Base-by-base conservation (phyloP, 2,113 vertebrate genomes). In the Notiomystis cincta region DNA sequence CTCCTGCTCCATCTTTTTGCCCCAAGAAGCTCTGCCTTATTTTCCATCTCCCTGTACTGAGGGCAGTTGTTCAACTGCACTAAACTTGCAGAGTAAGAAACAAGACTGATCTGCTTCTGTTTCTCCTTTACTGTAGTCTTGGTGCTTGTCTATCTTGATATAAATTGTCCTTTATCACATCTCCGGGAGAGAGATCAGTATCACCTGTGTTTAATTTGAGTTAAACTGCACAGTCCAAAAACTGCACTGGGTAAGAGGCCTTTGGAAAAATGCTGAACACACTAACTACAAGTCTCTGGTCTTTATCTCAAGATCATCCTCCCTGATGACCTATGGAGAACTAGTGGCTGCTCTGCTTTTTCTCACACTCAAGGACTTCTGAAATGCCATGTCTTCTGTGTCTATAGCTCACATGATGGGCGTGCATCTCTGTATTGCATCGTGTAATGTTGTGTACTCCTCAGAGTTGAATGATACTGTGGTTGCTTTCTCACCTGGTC, bases 371-470 rank as follows among this genome's bases (percentile, higher is more conserved):
- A 40, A 57, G 37, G 20, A 45, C 40, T 91, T 91, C 54, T 50
- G 28, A 81, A 87, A 64, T 81, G 25, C 37, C 20, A 0, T 25
- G 27, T 51, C 15, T 66, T 77, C 35, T 73, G 64, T 62, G 56
- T 54, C 23, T 81, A 25, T 58, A 70, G 30, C 16, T 89, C 51
- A 19, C 65, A 40, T 30, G 19, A 48, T 48, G 12, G 11, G 10
- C 48, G 28, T 77, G 31, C 18, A 24, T 42, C 48, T 78, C n/a
- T 40, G 13, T 56, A 30, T 50, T 10, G 0, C 70, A 11, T 73
- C 2, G 0, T 12, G 30, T 66, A 65, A 48, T 2, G 0, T 37
- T 51, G 28, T 14, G 51, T 73, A 28, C 38, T 81, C 40, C 33
- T 50, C 9, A 4, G 51, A 62, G 33, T 93, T 70, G 44, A 73